These are phyloP conservation scores for Myripristis jacobus DNA, from an alignment of 2,797 vertebrate genomes.

Conservation along the genomic window DNA sequence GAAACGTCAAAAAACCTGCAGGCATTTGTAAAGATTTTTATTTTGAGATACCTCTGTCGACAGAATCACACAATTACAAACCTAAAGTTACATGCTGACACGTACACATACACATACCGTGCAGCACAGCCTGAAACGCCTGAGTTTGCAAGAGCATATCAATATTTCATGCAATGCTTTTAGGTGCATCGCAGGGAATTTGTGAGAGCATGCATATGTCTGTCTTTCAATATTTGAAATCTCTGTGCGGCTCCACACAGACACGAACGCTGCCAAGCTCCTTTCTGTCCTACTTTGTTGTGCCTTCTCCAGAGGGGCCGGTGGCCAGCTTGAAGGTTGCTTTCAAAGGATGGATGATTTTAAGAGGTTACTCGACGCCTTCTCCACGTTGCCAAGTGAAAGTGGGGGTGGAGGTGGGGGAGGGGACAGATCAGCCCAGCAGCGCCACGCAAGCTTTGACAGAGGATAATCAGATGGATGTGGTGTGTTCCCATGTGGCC, in stretches of 20 bases:
- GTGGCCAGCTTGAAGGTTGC: conserved; percentile 30
- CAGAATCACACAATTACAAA: conserved; percentile 17
- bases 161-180: conserved; percentile 75
- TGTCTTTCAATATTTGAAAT: conserved; percentile 52
- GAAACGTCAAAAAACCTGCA: not conserved
- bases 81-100: conserved; percentile 15
- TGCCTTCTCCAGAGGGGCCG: conserved; percentile 48
- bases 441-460: conserved; percentile 47
- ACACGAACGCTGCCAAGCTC: conserved; percentile 38
- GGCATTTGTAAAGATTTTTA: conserved; percentile 17
- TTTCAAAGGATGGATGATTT: conserved; percentile 44
- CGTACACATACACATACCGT: conserved; percentile 2
- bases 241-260: conserved; percentile 52
- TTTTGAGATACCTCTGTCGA: conserved; percentile 26
- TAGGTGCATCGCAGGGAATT: conserved; percentile 54
- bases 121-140: conserved; percentile 29
- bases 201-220: conserved; percentile 33
- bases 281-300: conserved; percentile 66
- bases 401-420: conserved; percentile 5
- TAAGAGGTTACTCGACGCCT: conserved; percentile 35
- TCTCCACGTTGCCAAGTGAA: conserved; percentile 44
- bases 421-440: conserved; percentile 36
- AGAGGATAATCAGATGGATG: conserved; percentile 58
- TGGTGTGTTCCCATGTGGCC: conserved; percentile 57
- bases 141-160: conserved; percentile 54